phyloP scores from a whole-genome alignment of 2,797 vertebrate genomes.

The Loriculus beryllinus region DNA sequence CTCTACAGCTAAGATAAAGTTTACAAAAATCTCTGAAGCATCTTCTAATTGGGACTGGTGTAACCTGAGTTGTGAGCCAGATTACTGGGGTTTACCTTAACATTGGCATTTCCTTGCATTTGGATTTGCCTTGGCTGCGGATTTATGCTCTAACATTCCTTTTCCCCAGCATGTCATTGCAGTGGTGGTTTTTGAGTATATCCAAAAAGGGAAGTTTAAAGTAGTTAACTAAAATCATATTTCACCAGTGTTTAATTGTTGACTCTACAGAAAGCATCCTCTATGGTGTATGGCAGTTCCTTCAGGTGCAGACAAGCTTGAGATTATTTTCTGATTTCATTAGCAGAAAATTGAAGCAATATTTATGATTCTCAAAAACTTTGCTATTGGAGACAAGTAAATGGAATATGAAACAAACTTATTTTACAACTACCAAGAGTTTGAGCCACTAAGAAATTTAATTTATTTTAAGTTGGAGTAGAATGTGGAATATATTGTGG shows the following conservation, averaged over 20 bases:
- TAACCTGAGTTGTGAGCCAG: neutral
- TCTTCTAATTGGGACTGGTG: neutral
- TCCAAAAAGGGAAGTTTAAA: neutral
- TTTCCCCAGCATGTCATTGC: neutral
- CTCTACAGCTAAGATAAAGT: neutral
- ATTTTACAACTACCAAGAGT: neutral
- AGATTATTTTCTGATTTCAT: neutral
- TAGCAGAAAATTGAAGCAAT: neutral
- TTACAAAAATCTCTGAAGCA: accelerated
- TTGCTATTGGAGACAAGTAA: neutral
- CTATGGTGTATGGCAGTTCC: neutral
- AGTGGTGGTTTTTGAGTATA: neutral
- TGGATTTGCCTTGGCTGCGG: neutral
- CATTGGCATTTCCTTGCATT: neutral
- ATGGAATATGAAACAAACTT: neutral
- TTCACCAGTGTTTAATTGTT: neutral
- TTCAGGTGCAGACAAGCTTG: neutral
- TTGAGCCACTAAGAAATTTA: neutral
- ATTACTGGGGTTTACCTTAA: neutral
- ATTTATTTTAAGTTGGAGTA: neutral
- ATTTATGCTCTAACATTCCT: neutral
- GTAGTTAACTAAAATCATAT: neutral
- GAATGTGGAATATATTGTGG: neutral
- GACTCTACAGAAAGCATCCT: neutral
- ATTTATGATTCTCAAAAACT: neutral